Percentiles rank a stretch among this genome's conserved stretches.
Conservation (phyloP, 2,888 invertebrate genomes). For the Andrena bucephala region DNA sequence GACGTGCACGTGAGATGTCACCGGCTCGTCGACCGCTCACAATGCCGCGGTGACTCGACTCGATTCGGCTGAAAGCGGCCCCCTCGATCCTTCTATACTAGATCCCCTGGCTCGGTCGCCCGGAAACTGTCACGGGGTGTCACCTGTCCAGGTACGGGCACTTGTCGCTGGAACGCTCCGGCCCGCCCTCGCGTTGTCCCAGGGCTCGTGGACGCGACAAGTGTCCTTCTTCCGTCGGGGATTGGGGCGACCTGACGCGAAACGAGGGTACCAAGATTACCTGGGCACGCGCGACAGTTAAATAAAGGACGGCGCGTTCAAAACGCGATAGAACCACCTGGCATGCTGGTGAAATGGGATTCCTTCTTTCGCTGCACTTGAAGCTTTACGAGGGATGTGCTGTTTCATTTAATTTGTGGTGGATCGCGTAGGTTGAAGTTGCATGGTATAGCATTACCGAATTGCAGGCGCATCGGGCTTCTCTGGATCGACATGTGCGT, state of each 20-base stretch:
- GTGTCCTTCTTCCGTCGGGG: slow-evolving; percentile 68
- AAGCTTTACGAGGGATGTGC: too few species aligned
- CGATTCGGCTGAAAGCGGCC: slow-evolving; percentile 52
- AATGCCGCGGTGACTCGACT: slow-evolving; percentile 48
- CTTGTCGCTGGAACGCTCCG: slow-evolving; percentile 37
- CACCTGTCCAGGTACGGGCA: slow-evolving; percentile 69
- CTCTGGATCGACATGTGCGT: background rate
- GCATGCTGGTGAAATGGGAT: too few species aligned
- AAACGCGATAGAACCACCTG: too few species aligned
- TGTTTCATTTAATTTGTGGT: too few species aligned
- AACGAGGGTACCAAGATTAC: slow-evolving; percentile 33
- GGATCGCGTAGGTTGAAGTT: too few species aligned
- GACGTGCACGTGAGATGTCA: slow-evolving; percentile 76
- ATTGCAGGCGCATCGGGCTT: too few species aligned
- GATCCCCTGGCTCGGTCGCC: slow-evolving; percentile 55
- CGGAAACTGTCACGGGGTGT: slow-evolving; percentile 78
- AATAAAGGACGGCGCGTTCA: background rate
- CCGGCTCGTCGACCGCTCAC: slow-evolving; percentile 47
- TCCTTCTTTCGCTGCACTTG: too few species aligned
- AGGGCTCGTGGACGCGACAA: slow-evolving; percentile 69
- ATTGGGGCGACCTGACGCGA: slow-evolving; percentile 3
- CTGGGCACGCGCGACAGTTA: slow-evolving; percentile 33
- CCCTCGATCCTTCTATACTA: slow-evolving; percentile 36
- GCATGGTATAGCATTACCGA: too few species aligned
- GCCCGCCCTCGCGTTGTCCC: slow-evolving; percentile 61